Conservation (phyloP, 2,888 invertebrate species). For the Oscheius myriophilus region DNA sequence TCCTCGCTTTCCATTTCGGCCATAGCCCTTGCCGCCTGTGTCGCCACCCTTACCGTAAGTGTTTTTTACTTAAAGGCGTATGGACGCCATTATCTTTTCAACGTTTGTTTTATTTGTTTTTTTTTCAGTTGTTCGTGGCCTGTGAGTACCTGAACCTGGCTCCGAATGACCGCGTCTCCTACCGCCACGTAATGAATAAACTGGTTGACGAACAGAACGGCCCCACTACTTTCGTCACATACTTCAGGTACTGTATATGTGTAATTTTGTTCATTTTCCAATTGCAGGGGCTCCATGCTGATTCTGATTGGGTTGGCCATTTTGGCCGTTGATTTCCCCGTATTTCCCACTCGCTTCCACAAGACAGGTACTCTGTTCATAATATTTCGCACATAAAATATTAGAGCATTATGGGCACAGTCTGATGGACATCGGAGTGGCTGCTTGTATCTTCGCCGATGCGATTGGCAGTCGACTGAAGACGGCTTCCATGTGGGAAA, state of each 20-base stretch:
- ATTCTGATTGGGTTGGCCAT: conserved; percentile 84
- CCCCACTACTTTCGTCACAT: conserved; percentile 61
- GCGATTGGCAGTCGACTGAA: conserved; percentile 73
- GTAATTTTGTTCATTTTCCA: background rate
- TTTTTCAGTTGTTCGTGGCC: conserved; percentile 27
- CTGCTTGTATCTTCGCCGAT: conserved; percentile 84
- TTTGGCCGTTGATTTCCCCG: conserved; percentile 89
- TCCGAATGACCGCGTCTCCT: conserved; percentile 19
- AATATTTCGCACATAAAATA: conserved; percentile 7
- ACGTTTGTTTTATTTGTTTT: too few relatives aligned
- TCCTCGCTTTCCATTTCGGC: conserved; percentile 31
- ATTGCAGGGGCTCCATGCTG: conserved; percentile 48
- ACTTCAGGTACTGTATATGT: conserved; percentile 39
- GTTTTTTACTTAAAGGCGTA: background rate
- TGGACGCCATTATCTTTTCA: too few relatives aligned
- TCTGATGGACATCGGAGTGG: conserved; percentile 95
- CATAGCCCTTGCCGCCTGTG: conserved; percentile 27
- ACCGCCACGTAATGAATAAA: conserved; percentile 35
- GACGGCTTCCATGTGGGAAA: conserved; percentile 34
- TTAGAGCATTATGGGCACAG: conserved; percentile 68
- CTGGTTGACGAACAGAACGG: conserved; percentile 53
- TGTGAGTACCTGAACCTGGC: conserved; percentile 23
- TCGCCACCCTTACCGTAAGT: conserved; percentile 25
- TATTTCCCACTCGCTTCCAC: conserved; percentile 85
- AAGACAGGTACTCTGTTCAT: conserved; percentile 80